Percentiles rank a stretch among this genome's conserved stretches.
These are phyloP conservation scores for Himalopsyche japonica DNA, from an alignment of 2,888 invertebrate species.

Conservation along the genomic window DNA sequence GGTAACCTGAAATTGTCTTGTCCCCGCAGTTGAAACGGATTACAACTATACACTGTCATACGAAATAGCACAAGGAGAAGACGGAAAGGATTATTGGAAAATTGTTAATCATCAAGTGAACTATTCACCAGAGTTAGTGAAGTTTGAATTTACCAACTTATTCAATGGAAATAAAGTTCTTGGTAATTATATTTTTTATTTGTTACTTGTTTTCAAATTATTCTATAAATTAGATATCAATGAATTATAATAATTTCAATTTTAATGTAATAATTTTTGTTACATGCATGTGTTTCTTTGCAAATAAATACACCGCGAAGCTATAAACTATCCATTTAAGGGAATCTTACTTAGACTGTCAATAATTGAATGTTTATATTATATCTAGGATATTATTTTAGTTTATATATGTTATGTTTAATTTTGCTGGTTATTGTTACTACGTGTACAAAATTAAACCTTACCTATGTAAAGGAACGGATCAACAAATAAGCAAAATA, in stretches of 20 bases:
- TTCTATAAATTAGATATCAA: no score
- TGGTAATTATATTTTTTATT: constrained; percentile 1
- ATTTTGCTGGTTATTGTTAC: neutral
- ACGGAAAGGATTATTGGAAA: constrained; percentile 28
- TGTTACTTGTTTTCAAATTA: no score
- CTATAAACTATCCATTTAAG: no score
- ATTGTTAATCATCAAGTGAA: neutral
- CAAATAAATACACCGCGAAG: no score
- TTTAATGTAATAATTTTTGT: no score
- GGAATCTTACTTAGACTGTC: no score
- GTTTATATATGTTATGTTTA: neutral
- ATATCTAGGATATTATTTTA: neutral
- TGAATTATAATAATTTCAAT: no score
- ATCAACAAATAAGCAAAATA: neutral
- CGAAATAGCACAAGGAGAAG: constrained; percentile 7
- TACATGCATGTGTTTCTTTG: no score
- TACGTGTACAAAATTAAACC: neutral
- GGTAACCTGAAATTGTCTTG: neutral
- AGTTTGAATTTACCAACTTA: constrained; percentile 16
- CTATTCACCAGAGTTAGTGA: neutral
- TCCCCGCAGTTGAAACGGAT: neutral
- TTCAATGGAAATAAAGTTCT: constrained; percentile 24
- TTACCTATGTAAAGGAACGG: neutral
- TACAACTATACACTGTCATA: neutral
- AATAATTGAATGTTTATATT: neutral